Base-by-base conservation (phyloP, 2,888 invertebrate species). In the Lampropteryx suffumata region DNA sequence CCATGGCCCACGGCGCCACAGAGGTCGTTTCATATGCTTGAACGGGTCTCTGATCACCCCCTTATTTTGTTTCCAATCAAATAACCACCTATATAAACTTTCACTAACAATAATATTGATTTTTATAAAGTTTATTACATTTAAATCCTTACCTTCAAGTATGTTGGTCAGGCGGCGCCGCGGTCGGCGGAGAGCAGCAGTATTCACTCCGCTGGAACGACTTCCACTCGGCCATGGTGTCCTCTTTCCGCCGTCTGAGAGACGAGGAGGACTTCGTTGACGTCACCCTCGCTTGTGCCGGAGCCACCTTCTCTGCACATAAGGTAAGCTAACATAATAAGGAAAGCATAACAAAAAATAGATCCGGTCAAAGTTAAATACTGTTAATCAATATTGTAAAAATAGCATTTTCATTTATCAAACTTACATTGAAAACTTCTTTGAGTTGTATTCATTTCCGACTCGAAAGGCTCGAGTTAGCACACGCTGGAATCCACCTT, bases 161-260 rank as follows among this genome's bases (percentile, higher is more conserved):
- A 10, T 63, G 51, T 61, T 65, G 53, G 55, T 47, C 78, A 84
- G 87, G 86, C 82, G 84, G 84, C 82, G 82, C 73, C 76, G 79
- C 78, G 73, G 80, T 73, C 69, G 82, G 84, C 87, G 95, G 94
- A 58, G 89, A 90, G 91, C 96, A 97, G 91, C 97, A 97, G 87
- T 97, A 97, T 90, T 96, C 97, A 84, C 93, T 97, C 85, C 94
- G 97, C 76, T 97, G 97, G 97, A 97, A 97, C 86, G 97, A 97
- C 90, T 97, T 97, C 91, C 97, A 97, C 85, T 94, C 96, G 64
- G 97, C 96, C 75, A 96, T 97, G 88, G 93, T 97, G 71, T 95
- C 95, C 64, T 96, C 97, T 64, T 97, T 98, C 91, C 93, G 97
- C 65, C 95, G 96, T 80, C 92, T 97, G 72, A 92, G 96, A 57